Percentiles rank a stretch among this genome's conserved stretches.
These are phyloP conservation scores for Aelia acuminata DNA, from an alignment of 2,888 invertebrate genomes.

Conservation along the genomic window DNA sequence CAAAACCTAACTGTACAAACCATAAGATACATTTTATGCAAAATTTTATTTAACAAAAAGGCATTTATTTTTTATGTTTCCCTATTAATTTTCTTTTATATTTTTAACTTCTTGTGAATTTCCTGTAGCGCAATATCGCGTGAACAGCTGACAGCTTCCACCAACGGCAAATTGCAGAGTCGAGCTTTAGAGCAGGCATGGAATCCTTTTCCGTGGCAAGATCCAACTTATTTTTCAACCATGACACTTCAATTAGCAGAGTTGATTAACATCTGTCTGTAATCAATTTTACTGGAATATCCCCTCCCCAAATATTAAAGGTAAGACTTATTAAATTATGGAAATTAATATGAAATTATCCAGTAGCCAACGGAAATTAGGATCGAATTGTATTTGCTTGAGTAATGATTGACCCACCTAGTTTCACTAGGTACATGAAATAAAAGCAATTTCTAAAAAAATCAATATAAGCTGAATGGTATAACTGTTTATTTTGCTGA, in stretches of 20 bases:
- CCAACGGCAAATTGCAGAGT: neutral
- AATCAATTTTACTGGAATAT: neutral
- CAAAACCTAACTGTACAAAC: no score
- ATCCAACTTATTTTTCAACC: slow-evolving; percentile 21
- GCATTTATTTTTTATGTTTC: no score
- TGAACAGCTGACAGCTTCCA: neutral
- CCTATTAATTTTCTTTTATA: no score
- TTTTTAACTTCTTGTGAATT: neutral
- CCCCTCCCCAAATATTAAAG: neutral
- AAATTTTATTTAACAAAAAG: no score
- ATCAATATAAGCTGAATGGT: no score
- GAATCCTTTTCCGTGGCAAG: slow-evolving; percentile 9
- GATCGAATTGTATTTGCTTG: no score
- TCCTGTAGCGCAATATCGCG: neutral
- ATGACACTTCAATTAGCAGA: neutral
- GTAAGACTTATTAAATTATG: neutral
- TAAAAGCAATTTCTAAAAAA: no score
- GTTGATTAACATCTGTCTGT: neutral
- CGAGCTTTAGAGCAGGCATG: neutral
- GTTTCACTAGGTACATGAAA: no score
- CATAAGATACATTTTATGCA: no score
- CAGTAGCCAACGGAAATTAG: no score
- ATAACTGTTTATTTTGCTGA: no score
- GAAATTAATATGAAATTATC: neutral
- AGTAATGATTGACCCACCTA: no score